A percentile compares a stretch with the other conserved stretches of the same genome.
These are phyloP conservation scores for Phengaris arion DNA, from an alignment of 2,888 invertebrate genomes.

Conservation along the genomic window DNA sequence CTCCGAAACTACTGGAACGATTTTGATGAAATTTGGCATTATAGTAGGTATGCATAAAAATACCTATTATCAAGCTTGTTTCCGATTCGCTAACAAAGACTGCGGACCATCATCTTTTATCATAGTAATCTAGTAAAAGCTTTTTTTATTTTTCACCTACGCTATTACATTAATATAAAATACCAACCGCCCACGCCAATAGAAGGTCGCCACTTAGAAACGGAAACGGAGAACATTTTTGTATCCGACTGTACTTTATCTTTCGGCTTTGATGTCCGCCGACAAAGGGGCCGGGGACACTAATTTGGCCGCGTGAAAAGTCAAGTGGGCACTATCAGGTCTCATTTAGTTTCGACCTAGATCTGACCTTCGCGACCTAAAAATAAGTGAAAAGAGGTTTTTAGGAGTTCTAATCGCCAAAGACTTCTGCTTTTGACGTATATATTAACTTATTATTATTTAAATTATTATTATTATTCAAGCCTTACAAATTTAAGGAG, in stretches of 20 bases:
- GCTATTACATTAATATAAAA: neutral
- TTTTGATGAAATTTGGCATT: too few species aligned
- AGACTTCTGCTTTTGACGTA: too few species aligned
- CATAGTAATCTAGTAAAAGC: too few species aligned
- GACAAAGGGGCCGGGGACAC: slow-evolving; percentile 52
- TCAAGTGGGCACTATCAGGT: slow-evolving; percentile 45
- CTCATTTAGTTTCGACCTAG: slow-evolving; percentile 39
- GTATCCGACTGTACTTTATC: slow-evolving; percentile 41
- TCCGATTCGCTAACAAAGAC: too few species aligned
- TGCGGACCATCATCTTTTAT: too few species aligned
- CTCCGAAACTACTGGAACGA: too few species aligned
- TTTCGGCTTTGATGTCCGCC: slow-evolving; percentile 49
- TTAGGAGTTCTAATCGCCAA: neutral
- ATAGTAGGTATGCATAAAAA: too few species aligned
- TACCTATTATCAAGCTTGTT: too few species aligned
- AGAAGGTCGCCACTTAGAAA: neutral
- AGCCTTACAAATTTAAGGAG: too few species aligned
- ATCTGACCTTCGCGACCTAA: slow-evolving; percentile 34
- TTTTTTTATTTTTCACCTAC: neutral
- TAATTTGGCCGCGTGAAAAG: slow-evolving; percentile 50
- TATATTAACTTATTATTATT: too few species aligned
- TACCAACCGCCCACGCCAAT: neutral
- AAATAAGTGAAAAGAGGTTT: neutral
- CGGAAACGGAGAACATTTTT: neutral
- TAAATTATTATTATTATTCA: too few species aligned